Evolutionary conservation across 30 jellyfish, hydroid and myxozoan species (phyloP), one percentile per base, ranked within the genome.

Genomic region (Hydractinia echinata): DNA sequence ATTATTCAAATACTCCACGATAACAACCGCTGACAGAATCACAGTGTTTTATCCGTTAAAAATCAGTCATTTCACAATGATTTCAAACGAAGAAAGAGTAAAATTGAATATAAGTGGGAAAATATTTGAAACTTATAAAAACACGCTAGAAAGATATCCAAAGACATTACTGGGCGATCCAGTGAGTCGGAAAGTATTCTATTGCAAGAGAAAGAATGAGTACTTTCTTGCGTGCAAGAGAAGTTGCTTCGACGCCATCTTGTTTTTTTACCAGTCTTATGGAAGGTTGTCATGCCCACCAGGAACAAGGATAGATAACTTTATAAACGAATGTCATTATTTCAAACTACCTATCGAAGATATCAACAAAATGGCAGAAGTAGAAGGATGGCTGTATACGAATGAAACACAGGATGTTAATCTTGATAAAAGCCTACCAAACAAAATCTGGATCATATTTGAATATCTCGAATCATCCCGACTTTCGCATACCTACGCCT

Each of bases 271-370:
- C 77, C 96, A 93, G 67, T 93, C 99, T 11, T 55, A 51, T 15
- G 99, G 99, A 16, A 84, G 95, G 52, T 85, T 93, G 8, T 74
- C 86, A n/a, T 81, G 90, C 56, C 99, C 99, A n/a, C n/a, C 86
- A 5, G 95, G 86, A 21, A 69, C 84, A 68, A 50, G 83, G 20
- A 61, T 85, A 20, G 96, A 87, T 20, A 64, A 81, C 67, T 93
- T 93, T 73, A 96, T 83, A 82, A 83, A 66, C 51, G 99, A 93
- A 67, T 93, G 99, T 67, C 30, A 61, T 5, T 93, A 10, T 69
- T 93, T 93, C 73, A 89, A 84, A 61, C 79, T 93, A 51, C 96
- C 99, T 4, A 30, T 61, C 5, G 62, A 55, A 39, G 67, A 74
- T 10, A 88, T 93, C 66, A 44, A 52, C 10, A 79, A 51, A 44